Evolutionary conservation across 2,888 invertebrate genomes (phyloP).

Genomic region (Cepaea hortensis): DNA sequence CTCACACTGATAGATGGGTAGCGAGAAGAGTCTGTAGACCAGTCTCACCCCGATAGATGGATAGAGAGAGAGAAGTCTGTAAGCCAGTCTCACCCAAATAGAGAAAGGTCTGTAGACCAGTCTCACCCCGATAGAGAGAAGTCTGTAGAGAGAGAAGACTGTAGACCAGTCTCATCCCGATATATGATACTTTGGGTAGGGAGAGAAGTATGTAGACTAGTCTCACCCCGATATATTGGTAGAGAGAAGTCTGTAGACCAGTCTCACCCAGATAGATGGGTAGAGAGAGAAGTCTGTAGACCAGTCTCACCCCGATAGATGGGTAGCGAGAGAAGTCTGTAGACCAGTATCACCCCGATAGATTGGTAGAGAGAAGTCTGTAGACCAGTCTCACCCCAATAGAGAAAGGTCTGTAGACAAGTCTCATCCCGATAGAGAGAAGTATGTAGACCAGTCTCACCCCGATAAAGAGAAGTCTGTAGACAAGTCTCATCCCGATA

Average conservation of each 20-base stretch:
- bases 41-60: not conserved
- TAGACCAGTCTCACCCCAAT: too few species aligned
- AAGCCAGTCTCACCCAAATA: too few species aligned
- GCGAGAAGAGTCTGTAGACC: too few species aligned
- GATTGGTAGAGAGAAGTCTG: not conserved
- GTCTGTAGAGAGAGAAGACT: not conserved
- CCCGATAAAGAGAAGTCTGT: not conserved
- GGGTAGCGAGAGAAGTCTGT: not conserved
- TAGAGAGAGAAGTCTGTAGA: not conserved
- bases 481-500: not conserved
- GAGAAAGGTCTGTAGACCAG: not conserved
- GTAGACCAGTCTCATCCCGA: too few species aligned
- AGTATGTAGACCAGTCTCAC: not conserved
- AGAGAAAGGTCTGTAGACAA: too few species aligned
- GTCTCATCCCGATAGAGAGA: too few species aligned
- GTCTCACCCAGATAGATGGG: not conserved
- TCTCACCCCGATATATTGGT: too few species aligned
- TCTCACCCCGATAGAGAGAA: too few species aligned
- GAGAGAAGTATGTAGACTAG: too few species aligned
- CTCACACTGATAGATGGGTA: too few species aligned
- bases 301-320: not conserved
- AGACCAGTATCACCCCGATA: not conserved
- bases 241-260: not conserved
- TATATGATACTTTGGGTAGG: too few species aligned
- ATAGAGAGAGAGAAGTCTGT: not conserved